A percentile compares a stretch with the other conserved stretches of the same genome.
These are phyloP conservation scores for Gymnoscopelus microlampas DNA, from an alignment of 2,797 vertebrate genomes.

Conservation along the genomic window DNA sequence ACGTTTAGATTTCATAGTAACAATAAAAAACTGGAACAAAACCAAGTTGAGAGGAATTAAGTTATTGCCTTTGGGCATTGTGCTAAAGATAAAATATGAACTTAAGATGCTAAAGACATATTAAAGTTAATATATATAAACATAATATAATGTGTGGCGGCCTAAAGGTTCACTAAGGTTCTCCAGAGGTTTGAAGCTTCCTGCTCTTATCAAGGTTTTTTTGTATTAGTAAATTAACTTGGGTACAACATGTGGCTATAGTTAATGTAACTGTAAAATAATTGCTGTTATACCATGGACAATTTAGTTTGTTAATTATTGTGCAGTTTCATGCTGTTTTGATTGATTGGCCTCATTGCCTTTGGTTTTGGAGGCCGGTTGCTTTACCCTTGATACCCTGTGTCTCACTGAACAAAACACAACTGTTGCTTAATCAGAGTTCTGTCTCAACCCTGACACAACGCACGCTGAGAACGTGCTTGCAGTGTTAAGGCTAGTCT, in stretches of 20 bases:
- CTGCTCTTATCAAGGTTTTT: conserved; percentile 27
- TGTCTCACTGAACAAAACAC: conserved; percentile 24
- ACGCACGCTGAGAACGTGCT: not conserved
- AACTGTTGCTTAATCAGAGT: conserved; percentile 35
- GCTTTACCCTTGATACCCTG: conserved; percentile 36
- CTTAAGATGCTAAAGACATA: too few relatives aligned
- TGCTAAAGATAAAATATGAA: too few relatives aligned
- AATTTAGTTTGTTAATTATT: conserved; percentile 65
- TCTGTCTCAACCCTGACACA: conserved; percentile 36
- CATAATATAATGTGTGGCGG: not conserved
- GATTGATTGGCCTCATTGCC: conserved; percentile 71
- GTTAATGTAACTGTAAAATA: conserved; percentile 66
- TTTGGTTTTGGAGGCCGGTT: conserved; percentile 52
- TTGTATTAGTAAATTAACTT: conserved; percentile 58
- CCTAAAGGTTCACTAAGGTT: conserved; percentile 3
- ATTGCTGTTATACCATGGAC: conserved; percentile 61
- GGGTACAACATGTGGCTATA: conserved; percentile 64
- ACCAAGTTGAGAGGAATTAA: too few relatives aligned
- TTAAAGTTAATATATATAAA: too few relatives aligned
- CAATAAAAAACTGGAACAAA: too few relatives aligned
- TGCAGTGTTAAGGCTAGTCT: not conserved
- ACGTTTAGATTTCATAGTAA: too few relatives aligned
- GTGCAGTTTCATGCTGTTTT: conserved; percentile 61
- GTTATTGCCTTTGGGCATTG: too few relatives aligned
- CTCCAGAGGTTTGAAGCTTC: conserved; percentile 14